phyloP scores from a whole-genome alignment of 2,113 vertebrate species.

The Holacanthus passer region DNA sequence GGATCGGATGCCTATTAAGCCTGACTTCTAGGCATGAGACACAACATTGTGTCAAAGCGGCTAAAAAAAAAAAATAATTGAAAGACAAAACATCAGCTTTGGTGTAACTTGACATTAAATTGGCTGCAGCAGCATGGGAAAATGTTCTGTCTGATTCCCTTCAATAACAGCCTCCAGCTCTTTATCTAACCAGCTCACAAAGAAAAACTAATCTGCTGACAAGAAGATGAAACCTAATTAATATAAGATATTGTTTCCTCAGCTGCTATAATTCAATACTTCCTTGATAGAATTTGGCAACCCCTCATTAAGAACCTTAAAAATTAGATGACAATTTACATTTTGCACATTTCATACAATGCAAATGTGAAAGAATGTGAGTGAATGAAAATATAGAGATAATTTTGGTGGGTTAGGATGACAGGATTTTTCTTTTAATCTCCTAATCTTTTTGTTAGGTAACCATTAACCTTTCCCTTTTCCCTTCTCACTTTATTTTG shows the following conservation, averaged over 20 bases:
- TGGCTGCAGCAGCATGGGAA: not conserved
- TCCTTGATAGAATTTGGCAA: not conserved
- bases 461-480: not conserved
- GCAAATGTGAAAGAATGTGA: not conserved
- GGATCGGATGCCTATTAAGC: not conserved
- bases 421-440: too few relatives aligned
- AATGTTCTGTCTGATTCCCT: not conserved
- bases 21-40: not conserved
- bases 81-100: conserved; percentile 5
- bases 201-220: not conserved
- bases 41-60: not conserved
- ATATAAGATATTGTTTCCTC: not conserved
- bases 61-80: not conserved
- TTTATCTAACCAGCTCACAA: not conserved
- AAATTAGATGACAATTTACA: not conserved
- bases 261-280: not conserved
- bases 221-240: not conserved
- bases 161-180: not conserved
- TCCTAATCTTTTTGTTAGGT: too few relatives aligned
- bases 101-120: not conserved
- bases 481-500: too few relatives aligned
- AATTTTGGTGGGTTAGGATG: too few relatives aligned
- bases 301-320: not conserved
- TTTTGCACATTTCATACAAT: not conserved
- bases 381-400: not conserved